Conservation (phyloP, 2,113 vertebrate species). For the Polypterus senegalus region DNA sequence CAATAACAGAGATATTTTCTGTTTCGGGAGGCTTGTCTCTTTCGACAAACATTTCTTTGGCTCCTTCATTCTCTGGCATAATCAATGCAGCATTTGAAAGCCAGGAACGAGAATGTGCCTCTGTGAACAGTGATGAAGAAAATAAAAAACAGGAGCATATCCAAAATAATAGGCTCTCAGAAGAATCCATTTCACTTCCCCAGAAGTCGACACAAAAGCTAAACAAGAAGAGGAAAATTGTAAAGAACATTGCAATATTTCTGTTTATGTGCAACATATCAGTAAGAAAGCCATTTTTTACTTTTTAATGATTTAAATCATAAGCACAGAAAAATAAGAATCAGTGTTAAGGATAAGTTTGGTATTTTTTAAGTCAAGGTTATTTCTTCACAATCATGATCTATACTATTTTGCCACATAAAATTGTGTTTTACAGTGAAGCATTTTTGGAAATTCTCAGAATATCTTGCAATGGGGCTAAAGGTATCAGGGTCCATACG, state of each 20-base stretch:
- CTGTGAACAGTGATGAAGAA: constrained; percentile 32
- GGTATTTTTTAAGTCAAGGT: too few relatives aligned
- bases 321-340: too few relatives aligned
- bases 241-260: constrained; percentile 80
- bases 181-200: constrained; percentile 19
- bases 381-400: too few relatives aligned
- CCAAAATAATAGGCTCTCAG: constrained; percentile 28
- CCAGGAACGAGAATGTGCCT: constrained; percentile 21
- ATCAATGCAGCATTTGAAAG: constrained; percentile 43
- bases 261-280: constrained; percentile 71
- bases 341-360: too few relatives aligned
- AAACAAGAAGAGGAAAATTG: constrained; percentile 52
- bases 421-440: too few relatives aligned
- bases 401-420: too few relatives aligned
- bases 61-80: constrained; percentile 46
- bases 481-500: too few relatives aligned
- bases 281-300: constrained; percentile 31
- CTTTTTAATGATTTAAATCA: too few relatives aligned
- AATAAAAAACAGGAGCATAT: constrained; percentile 28
- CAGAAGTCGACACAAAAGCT: constrained; percentile 19
- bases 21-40: constrained; percentile 40
- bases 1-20: constrained; percentile 57
- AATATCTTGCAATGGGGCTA: too few relatives aligned
- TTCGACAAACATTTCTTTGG: constrained; percentile 17
- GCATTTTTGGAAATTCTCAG: too few relatives aligned